Evolutionary conservation across 2,113 vertebrate genomes (phyloP), one percentile per base, ranked within the genome.

Genomic region (Xyliphius kryptos): DNA sequence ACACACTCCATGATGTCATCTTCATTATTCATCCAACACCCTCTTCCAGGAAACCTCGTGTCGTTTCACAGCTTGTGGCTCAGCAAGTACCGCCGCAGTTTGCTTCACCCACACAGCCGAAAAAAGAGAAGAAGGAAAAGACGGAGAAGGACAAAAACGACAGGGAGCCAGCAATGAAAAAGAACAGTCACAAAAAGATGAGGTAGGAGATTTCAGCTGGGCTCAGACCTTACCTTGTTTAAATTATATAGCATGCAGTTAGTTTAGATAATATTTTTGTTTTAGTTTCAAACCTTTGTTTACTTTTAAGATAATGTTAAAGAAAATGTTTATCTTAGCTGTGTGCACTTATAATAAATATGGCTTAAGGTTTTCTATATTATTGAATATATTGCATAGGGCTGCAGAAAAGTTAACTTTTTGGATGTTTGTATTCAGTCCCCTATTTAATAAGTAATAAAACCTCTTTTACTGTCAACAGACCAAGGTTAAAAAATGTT

Each of bases 81-180:
- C 96, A 97, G 83, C 96, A 97, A 86, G 96, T 96, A 86, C 90
- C 95, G 57, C 95, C 94, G 85, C 96, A 98, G 81, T 98, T 98
- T 21, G 90, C 96, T 81, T 90, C 94, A 73, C 94, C 96, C 79
- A 89, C 90, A 36, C 96, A 94, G 79, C 93, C 95, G 85, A 97
- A 97, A 81, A 98, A 98, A 87, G 95, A 98, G 79, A 97, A 94
- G 85, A 97, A 93, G 87, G 95, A 98, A 79, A 85, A 91, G 84
- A 88, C 91, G 55, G 94, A 98, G 83, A 91, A 91, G 81, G 96
- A 98, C 84, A 97, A 92, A 82, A 89, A 80, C 82, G 96, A 97
- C 86, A 92, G 91, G 75, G 96, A 97, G 89, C 83, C 90, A 20
- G 79, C 91, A 61, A 91, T 92, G 80, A 98, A 97, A 90, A 98